Percentiles rank a stretch among this genome's conserved stretches.
These are phyloP conservation scores for Bovichtus variegatus DNA, from an alignment of 2,797 vertebrate species.

Conservation along the genomic window DNA sequence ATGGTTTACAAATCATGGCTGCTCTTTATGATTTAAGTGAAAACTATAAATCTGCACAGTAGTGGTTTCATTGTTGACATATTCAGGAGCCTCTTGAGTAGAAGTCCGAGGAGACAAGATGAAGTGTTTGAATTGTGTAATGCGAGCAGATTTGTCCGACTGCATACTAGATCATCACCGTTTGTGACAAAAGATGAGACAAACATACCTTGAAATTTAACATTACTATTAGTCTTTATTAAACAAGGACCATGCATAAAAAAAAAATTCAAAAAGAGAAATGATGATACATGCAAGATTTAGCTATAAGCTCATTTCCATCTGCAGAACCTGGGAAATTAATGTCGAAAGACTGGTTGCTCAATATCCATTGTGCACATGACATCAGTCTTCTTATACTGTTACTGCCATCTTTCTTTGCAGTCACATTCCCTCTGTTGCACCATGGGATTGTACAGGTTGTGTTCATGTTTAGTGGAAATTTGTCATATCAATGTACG, in stretches of 20 bases:
- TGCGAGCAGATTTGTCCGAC: constrained; percentile 7
- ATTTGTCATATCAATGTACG: constrained; percentile 65
- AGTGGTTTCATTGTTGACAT: not conserved
- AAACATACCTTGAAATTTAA: not conserved
- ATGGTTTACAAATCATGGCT: constrained; percentile 5
- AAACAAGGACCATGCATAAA: no score
- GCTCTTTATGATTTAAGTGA: constrained; percentile 12
- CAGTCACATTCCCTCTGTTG: constrained; percentile 10
- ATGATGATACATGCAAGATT: no score
- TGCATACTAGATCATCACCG: constrained; percentile 11
- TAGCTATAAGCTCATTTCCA: no score
- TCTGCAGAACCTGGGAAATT: no score
- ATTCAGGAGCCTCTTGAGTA: not conserved
- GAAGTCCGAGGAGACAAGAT: not conserved
- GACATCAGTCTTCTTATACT: not conserved
- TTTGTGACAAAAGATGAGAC: not conserved
- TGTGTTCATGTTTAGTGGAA: constrained; percentile 47
- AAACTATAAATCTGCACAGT: not conserved
- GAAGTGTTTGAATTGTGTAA: constrained; percentile 1
- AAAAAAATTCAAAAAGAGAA: no score
- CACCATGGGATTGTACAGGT: constrained; percentile 25
- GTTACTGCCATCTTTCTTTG: constrained; percentile 2
- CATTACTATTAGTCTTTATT: no score
- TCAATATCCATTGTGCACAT: no score
- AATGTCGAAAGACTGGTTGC: no score